Evolutionary conservation across 2,888 invertebrate species (phyloP).

Genomic region (Lissocephala sabroskyi): DNA sequence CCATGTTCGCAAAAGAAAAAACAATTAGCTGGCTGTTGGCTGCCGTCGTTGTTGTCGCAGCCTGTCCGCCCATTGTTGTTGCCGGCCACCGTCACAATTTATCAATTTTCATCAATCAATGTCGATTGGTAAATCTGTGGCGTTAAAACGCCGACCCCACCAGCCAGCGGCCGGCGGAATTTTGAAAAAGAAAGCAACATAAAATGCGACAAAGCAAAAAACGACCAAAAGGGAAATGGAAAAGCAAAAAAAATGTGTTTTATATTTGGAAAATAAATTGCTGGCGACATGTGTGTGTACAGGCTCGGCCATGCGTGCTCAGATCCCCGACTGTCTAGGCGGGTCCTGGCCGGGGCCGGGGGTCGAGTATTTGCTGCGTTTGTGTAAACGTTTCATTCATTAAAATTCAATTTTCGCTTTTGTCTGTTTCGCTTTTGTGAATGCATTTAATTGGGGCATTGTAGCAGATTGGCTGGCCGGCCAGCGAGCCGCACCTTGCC

Average conservation of each 20-base stretch:
- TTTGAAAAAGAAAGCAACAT: constrained; percentile 7
- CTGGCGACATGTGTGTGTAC: constrained; percentile 5
- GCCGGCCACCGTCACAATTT: constrained; percentile 25
- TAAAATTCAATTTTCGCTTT: constrained; percentile 41
- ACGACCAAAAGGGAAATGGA: not conserved
- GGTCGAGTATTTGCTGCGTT: not conserved
- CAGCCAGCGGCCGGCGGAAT: no score
- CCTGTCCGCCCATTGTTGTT: constrained; percentile 1
- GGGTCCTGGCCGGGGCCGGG: no score
- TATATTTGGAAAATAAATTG: constrained; percentile 24
- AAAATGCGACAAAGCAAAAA: no score
- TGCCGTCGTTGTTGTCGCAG: constrained; percentile 3
- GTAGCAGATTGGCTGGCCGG: constrained; percentile 28
- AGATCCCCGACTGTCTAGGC: no score
- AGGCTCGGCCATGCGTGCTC: no score
- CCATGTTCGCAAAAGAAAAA: not conserved
- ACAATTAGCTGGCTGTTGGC: constrained; percentile 37
- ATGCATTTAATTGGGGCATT: constrained; percentile 26
- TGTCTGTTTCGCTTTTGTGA: constrained; percentile 13
- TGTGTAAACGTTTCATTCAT: constrained; percentile 32
- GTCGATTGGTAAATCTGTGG: constrained; percentile 42
- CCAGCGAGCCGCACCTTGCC: no score
- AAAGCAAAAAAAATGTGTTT: constrained; percentile 5
- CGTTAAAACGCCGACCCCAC: constrained; percentile 21
- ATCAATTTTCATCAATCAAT: constrained; percentile 59